Percentiles rank a stretch among this genome's conserved stretches.
phyloP scores from a whole-genome alignment of 2,113 vertebrate species.

The Platysternon megacephalum region DNA sequence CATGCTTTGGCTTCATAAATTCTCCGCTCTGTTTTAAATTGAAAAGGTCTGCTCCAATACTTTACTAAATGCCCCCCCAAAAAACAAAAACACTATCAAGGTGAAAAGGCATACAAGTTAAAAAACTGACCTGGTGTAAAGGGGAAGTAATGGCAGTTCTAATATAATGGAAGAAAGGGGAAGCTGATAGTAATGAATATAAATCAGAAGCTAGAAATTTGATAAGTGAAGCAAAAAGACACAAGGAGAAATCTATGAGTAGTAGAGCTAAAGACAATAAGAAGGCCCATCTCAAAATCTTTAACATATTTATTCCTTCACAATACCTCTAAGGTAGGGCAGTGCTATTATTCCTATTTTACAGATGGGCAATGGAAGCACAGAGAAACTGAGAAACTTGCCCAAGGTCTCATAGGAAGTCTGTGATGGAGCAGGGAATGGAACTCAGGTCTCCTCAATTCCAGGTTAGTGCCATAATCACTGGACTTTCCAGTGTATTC shows the following conservation, averaged over 20 bases:
- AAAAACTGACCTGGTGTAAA: neutral
- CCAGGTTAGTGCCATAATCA: neutral
- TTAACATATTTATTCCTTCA: neutral
- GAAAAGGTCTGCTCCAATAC: neutral
- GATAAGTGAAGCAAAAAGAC: neutral
- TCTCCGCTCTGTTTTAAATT: neutral
- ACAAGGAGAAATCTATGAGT: neutral
- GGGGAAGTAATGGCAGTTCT: neutral
- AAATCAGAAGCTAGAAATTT: neutral
- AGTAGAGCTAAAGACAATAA: neutral
- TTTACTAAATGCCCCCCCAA: neutral
- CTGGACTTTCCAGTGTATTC: neutral
- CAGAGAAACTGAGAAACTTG: neutral
- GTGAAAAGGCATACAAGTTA: neutral
- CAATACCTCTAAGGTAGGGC: neutral
- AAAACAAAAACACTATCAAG: neutral
- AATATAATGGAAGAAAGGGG: neutral
- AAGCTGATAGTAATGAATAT: neutral
- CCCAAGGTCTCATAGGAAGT: no score
- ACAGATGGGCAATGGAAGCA: neutral
- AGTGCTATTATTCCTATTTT: neutral
- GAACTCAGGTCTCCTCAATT: no score
- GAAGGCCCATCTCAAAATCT: neutral
- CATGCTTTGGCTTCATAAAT: neutral
- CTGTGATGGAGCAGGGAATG: no score